A percentile compares a stretch with the other conserved stretches of the same genome.
Conservation (phyloP, 2,888 invertebrate genomes). For the Drosophila algonquin region DNA sequence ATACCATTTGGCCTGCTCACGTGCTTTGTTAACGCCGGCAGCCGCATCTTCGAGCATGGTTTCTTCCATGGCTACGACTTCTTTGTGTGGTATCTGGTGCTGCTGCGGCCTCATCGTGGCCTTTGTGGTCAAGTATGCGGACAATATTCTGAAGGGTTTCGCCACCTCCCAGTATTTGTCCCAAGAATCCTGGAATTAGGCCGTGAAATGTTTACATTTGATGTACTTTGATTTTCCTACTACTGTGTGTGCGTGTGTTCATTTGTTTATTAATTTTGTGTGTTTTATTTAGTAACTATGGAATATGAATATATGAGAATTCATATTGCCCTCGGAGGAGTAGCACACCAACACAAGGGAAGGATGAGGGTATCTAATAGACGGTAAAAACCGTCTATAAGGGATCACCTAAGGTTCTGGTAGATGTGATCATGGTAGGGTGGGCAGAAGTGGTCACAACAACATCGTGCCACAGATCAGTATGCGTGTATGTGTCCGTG, state of each 20-base stretch:
- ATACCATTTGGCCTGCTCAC: constrained; percentile 94
- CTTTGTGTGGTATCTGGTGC: constrained; percentile 94
- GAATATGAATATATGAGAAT: too few relatives aligned
- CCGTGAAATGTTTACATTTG: not conserved
- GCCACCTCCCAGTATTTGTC: constrained; percentile 90
- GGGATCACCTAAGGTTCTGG: too few relatives aligned
- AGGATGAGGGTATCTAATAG: too few relatives aligned
- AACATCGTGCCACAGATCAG: too few relatives aligned
- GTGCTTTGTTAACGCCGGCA: constrained; percentile 89
- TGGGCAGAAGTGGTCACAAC: too few relatives aligned
- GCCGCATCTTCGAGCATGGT: constrained; percentile 87
- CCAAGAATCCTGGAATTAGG: not conserved
- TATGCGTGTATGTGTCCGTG: too few relatives aligned
- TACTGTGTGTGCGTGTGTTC: constrained; percentile 12
- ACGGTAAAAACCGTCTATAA: too few relatives aligned
- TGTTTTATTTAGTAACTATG: constrained; percentile 5
- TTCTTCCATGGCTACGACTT: constrained; percentile 91
- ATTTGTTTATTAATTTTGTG: not conserved
- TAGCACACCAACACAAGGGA: too few relatives aligned
- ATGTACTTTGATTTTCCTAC: constrained; percentile 9
- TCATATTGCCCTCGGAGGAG: too few relatives aligned
- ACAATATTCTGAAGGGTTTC: constrained; percentile 99
- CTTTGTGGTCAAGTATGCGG: constrained; percentile 99
- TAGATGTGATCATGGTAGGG: too few relatives aligned
- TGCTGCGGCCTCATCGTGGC: constrained; percentile 98